Base-by-base conservation (phyloP, 2,888 invertebrate genomes). In the Cecidostiba fungosa region DNA sequence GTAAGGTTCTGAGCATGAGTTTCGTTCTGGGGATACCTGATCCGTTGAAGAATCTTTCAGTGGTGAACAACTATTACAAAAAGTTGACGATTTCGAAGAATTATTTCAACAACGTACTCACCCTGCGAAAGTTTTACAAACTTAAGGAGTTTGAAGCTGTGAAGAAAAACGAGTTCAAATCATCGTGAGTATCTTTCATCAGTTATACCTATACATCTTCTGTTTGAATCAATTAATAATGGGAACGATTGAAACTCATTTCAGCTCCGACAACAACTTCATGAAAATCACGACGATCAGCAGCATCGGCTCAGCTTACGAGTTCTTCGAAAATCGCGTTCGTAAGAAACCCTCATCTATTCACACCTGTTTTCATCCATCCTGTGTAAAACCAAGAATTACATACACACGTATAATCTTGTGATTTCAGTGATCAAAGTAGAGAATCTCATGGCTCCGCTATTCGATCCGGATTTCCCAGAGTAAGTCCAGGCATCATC, bases 301-400 rank as follows among this genome's bases (percentile, higher is more conserved):
- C 72, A 85, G 81, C 47, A 81, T 85, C 72, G 85, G 85, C 3
- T 85, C 81, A 14, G 85, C 77, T 2, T 85, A 85, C 39, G 85
- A 85, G 36, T 85, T 85, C 47, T 81, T 85, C 69, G 81, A 85
- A 50, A 85, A 85, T 81, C 59, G 81, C 77, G 81, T 85, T 85
- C 77, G 85, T 85, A 85, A 85, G 85, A 73, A 80, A 80, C 2
- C 19, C 78, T 43, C n/a, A n/a, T n/a, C 10, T 23, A 1, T 36
- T 36, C 10, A 10, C 43, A 43, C 43, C 1, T 6, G 6, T 8
- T 43, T 12, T 43, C 43, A 43, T 1, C 12, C 1, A 43, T 43
- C 10, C 43, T n/a, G n/a, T n/a, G n/a, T n/a, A n/a, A n/a, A n/a
- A 10, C 39, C 8, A 43, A 1, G 10, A 43, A 43, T 43, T 1